Percentiles rank a stretch among this genome's conserved stretches.
Conservation (phyloP, 2,113 vertebrate species). For the Lasiurus borealis region DNA sequence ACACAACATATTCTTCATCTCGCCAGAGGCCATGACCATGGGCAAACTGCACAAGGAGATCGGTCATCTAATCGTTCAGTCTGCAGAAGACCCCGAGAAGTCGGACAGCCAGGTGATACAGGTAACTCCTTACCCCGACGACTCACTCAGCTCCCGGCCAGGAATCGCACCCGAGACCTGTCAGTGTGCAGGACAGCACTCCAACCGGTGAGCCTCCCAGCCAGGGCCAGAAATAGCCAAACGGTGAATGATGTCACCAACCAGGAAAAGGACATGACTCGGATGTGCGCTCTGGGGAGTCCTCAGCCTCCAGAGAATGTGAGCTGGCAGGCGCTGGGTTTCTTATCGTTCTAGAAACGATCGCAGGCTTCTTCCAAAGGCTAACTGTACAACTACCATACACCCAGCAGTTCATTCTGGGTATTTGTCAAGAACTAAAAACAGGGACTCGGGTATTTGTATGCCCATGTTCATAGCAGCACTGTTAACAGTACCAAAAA, state of each 20-base stretch:
- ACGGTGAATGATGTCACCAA: too few species aligned
- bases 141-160: too few species aligned
- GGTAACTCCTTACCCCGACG: conserved; percentile 85
- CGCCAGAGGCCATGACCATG: conserved; percentile 95
- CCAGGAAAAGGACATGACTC: too few species aligned
- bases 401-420: background rate
- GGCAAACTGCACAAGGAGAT: conserved; percentile 98
- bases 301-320: too few species aligned
- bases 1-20: background rate
- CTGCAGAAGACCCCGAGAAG: conserved; percentile 93
- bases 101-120: conserved; percentile 96
- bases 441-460: background rate
- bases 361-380: background rate
- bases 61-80: conserved; percentile 93
- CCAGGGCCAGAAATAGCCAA: too few species aligned
- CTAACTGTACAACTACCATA: background rate
- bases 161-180: too few species aligned
- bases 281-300: too few species aligned
- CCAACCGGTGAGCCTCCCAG: too few species aligned
- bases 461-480: background rate
- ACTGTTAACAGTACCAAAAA: background rate
- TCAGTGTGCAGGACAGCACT: too few species aligned
- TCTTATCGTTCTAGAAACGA: background rate
- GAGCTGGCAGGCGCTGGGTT: too few species aligned
- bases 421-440: background rate